Evolutionary conservation across 2,888 invertebrate species (phyloP).

Genomic region (Ornithoptera priamus): DNA sequence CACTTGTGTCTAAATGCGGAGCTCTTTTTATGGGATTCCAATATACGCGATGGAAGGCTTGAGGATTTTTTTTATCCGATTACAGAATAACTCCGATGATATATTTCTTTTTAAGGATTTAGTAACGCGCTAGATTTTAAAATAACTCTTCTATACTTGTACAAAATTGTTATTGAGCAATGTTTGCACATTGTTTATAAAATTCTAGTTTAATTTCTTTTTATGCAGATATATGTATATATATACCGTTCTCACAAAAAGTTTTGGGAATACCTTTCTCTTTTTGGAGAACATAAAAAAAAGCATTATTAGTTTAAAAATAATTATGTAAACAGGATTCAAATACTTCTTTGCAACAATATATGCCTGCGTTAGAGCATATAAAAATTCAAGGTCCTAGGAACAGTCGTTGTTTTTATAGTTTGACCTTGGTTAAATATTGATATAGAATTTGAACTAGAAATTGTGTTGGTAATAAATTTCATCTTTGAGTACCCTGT

Average conservation of each 20-base stretch:
- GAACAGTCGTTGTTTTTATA: neutral
- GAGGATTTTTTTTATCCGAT: neutral
- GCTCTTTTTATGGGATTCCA: conserved; percentile 12
- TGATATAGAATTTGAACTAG: neutral
- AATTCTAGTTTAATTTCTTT: neutral
- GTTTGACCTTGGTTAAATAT: neutral
- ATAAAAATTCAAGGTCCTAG: neutral
- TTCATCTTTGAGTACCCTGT: neutral
- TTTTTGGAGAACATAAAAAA: neutral
- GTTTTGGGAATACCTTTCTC: neutral
- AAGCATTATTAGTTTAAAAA: too few relatives aligned
- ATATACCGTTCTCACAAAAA: too few relatives aligned
- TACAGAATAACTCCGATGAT: neutral
- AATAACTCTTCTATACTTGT: neutral
- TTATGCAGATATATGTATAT: too few relatives aligned
- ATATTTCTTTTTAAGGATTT: conserved; percentile 8
- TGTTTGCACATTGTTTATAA: neutral
- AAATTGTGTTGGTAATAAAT: neutral
- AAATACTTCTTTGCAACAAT: neutral
- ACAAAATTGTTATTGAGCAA: neutral
- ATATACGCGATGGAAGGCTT: conserved; percentile 4
- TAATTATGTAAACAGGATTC: too few relatives aligned
- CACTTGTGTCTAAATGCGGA: conserved; percentile 16
- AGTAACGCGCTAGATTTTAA: neutral
- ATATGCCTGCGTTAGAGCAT: neutral